These are phyloP conservation scores for Corynorhinus townsendii DNA, from an alignment of 2,113 vertebrate species.

Conservation along the genomic window DNA sequence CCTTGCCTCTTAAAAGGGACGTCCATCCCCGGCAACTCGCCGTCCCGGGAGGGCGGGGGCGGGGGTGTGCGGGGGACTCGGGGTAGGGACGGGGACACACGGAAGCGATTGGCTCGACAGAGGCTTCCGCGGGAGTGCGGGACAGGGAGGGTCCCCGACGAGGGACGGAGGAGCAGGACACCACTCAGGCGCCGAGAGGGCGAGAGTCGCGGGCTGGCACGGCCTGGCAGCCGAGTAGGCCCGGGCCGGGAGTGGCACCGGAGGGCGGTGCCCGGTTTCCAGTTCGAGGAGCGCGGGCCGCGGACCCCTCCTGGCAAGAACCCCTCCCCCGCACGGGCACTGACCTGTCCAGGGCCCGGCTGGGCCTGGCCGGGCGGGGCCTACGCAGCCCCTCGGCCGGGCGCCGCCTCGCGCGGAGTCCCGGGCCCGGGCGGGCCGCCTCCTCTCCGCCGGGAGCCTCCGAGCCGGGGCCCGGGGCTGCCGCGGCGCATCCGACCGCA, in stretches of 20 bases:
- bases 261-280: conserved; percentile 63
- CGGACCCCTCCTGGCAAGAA: not conserved
- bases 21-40: not conserved
- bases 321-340: conserved; percentile 69
- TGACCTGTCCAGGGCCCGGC: conserved; percentile 75
- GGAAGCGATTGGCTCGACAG: not conserved
- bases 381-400: conserved; percentile 68
- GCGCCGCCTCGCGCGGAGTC: conserved; percentile 62
- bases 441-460: conserved; percentile 70
- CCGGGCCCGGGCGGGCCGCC: conserved; percentile 63
- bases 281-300: not conserved
- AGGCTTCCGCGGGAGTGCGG: not conserved
- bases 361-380: conserved; percentile 72
- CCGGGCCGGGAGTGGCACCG: conserved; percentile 25
- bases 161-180: not conserved
- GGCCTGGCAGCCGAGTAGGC: conserved; percentile 52
- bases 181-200: conserved; percentile 31
- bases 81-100: not conserved
- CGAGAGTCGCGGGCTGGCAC: conserved; percentile 55
- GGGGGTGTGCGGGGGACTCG: not conserved
- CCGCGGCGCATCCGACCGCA: conserved; percentile 68
- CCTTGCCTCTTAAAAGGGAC: not conserved
- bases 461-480: conserved; percentile 73
- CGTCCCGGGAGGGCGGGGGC: not conserved
- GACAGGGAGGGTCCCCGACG: not conserved